Evolutionary conservation across 2,797 vertebrate genomes (phyloP).

Genomic region (Cheirogaleus major): DNA sequence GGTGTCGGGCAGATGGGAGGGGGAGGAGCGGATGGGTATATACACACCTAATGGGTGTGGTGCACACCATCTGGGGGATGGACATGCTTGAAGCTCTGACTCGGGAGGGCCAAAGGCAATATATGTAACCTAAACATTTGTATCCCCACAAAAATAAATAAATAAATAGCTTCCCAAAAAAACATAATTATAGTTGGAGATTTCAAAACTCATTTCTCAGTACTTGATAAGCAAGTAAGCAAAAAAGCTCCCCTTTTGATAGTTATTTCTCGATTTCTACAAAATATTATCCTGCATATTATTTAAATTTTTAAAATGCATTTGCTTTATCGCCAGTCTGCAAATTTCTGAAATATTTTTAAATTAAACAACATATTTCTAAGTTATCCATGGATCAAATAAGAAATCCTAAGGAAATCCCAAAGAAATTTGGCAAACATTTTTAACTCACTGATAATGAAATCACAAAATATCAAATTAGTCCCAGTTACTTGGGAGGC

Average conservation of each 20-base stretch:
- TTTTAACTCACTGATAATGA: background rate
- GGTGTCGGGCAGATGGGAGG: too few relatives aligned
- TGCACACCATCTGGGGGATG: too few relatives aligned
- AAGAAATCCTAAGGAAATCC: background rate
- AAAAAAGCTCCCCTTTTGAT: background rate
- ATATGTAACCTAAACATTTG: too few relatives aligned
- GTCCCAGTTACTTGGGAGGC: background rate
- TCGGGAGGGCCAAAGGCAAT: too few relatives aligned
- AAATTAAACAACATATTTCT: background rate
- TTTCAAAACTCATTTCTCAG: constrained; percentile 1
- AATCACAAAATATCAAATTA: background rate
- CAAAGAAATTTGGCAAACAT: background rate
- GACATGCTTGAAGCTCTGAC: too few relatives aligned
- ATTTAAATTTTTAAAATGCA: background rate
- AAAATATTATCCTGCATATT: background rate
- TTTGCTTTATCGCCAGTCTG: background rate
- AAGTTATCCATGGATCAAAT: background rate
- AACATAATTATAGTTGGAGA: background rate
- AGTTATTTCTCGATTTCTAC: background rate
- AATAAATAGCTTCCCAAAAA: too few relatives aligned
- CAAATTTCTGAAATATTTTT: background rate
- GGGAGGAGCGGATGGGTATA: too few relatives aligned
- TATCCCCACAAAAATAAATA: too few relatives aligned
- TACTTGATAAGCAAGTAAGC: background rate
- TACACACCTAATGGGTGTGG: too few relatives aligned